These are phyloP conservation scores for Phrynocephalus forsythii DNA, from an alignment of 2,797 vertebrate species.

Conservation along the genomic window DNA sequence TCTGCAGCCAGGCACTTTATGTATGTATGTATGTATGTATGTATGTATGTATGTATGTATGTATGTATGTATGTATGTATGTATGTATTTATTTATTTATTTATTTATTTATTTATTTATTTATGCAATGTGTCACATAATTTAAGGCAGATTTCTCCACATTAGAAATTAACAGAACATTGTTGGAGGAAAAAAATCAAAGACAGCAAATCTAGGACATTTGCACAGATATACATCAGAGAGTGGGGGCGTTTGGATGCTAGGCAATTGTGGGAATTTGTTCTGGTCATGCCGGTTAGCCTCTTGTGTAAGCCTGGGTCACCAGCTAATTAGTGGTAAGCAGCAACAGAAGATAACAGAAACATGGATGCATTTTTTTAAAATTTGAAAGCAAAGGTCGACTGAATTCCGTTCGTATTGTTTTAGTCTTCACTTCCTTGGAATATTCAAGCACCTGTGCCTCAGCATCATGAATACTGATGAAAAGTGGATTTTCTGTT, in stretches of 20 bases:
- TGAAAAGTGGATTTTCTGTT: slow-evolving; percentile 2
- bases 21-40: too few species aligned
- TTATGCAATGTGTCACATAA: too few species aligned
- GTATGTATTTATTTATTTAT: too few species aligned
- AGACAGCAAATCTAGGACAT: background rate
- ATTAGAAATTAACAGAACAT: too few species aligned
- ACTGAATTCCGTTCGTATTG: background rate
- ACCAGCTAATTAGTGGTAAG: slow-evolving; percentile 13
- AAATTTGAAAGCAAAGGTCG: background rate
- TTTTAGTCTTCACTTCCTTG: background rate
- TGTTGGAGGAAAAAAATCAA: too few species aligned
- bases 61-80: too few species aligned
- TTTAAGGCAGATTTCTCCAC: too few species aligned
- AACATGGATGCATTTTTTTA: background rate
- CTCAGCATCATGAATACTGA: fast-evolving
- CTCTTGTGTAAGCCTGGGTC: background rate
- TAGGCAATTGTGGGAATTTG: background rate
- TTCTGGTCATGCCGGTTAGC: background rate
- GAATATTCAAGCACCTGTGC: slow-evolving; percentile 17
- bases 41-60: too few species aligned
- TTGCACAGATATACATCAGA: background rate
- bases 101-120: too few species aligned
- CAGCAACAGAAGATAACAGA: background rate
- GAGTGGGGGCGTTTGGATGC: background rate
- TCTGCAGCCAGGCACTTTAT: too few species aligned